Conservation (phyloP, 1,140 invertebrate species). For the Agrypnia vestita region DNA sequence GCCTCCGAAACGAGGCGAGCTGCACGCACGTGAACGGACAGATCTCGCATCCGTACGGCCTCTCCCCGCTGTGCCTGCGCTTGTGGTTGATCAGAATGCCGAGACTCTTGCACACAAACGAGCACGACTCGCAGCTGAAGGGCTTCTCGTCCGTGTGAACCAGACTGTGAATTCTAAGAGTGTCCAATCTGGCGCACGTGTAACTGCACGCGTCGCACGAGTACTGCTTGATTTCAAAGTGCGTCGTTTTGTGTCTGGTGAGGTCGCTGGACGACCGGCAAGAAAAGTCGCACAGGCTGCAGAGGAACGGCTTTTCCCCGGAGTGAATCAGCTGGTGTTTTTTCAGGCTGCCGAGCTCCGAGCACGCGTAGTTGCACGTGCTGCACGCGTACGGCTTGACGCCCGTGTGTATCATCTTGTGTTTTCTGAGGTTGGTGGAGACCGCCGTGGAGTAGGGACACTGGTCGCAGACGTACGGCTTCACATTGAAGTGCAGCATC, state of each 20-base stretch:
- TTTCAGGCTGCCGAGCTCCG: slow-evolving; percentile 7
- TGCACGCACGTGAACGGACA: slow-evolving; percentile 60
- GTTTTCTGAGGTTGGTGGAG: slow-evolving; percentile 31
- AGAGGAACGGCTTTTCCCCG: slow-evolving; percentile 27
- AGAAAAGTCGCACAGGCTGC: slow-evolving; percentile 12
- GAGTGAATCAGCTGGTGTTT: slow-evolving; percentile 16
- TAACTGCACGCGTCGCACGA: slow-evolving; percentile 30
- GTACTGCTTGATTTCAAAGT: slow-evolving; percentile 35
- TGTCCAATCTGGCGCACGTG: slow-evolving; percentile 12
- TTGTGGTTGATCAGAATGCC: slow-evolving; percentile 32
- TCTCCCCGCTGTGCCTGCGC: slow-evolving; percentile 62
- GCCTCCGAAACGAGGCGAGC: slow-evolving; percentile 5
- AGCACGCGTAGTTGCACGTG: not conserved
- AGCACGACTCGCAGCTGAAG: slow-evolving; percentile 39
- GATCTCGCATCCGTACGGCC: slow-evolving; percentile 64
- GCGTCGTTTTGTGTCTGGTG: slow-evolving; percentile 35
- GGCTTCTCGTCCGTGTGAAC: slow-evolving; percentile 30
- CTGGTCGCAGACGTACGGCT: slow-evolving; percentile 23
- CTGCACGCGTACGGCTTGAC: slow-evolving; percentile 5
- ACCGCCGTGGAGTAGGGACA: not conserved
- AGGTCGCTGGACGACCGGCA: slow-evolving; percentile 34
- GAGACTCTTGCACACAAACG: slow-evolving; percentile 21
- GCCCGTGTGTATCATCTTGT: slow-evolving; percentile 19
- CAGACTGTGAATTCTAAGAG: slow-evolving; percentile 26
- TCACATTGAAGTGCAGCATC: slow-evolving; percentile 3